Percentiles rank a stretch among this genome's conserved stretches.
Conservation (phyloP, 2,113 vertebrate genomes). For the Arvicanthis niloticus region DNA sequence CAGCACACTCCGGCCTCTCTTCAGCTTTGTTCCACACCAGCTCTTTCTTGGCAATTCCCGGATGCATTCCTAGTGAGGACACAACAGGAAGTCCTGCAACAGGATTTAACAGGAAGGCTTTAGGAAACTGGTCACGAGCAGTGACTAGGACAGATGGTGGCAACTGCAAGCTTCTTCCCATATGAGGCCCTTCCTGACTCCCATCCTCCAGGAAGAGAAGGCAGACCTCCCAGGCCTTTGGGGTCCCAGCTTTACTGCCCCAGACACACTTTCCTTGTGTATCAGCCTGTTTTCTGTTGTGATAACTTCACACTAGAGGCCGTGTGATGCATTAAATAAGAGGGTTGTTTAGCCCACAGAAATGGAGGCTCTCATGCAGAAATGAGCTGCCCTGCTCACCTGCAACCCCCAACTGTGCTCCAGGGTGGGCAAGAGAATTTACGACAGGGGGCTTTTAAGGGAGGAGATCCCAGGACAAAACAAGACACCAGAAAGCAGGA, state of each 20-base stretch:
- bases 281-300: background rate
- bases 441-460: accelerated
- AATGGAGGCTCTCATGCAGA: background rate
- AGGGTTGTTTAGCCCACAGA: background rate
- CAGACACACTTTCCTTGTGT: too few species aligned
- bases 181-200: accelerated
- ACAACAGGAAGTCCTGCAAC: accelerated
- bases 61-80: accelerated
- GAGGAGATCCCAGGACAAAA: background rate
- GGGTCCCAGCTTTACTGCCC: background rate
- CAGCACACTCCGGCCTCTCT: background rate
- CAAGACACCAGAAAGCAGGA: background rate
- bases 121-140: background rate
- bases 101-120: accelerated
- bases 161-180: accelerated
- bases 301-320: background rate
- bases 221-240: background rate
- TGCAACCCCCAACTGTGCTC: background rate
- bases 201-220: background rate
- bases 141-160: accelerated
- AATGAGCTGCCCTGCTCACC: too few species aligned
- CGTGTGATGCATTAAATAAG: too few species aligned
- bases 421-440: accelerated
- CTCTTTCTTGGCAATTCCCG: background rate
- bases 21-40: too few species aligned